Evolutionary conservation across 2,888 invertebrate species (phyloP), one percentile per base, ranked within the genome.

Genomic region (Diplolepis rosae): DNA sequence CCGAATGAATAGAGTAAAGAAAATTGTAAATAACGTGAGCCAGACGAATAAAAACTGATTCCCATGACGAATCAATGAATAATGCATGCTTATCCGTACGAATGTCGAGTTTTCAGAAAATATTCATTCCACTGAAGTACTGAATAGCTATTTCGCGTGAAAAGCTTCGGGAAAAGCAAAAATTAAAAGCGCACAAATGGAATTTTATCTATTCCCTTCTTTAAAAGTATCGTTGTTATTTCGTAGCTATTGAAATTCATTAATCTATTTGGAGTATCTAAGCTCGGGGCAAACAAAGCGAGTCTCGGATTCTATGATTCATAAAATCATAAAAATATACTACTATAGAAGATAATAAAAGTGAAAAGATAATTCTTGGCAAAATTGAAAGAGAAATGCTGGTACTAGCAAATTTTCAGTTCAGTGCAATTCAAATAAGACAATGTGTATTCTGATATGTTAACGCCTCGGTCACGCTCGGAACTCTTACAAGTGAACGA

Each of bases 1-100:
- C n/a, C 6, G 15, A 7, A 15, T 27, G 13, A 32, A 11, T 22
- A 56, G 32, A 32, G 18, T 15, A 9, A 18, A 30, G 18, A 30
- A 56, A 56, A 35, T 56, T 35, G 35, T 56, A 56, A 24, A 56
- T 35, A 39, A 32, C 30, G 22, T 35, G 32, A 56, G 56, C 32
- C 22, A 56, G 39, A 22, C 22, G 24, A 39, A 39, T 35, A 11
- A 56, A 56, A 56, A 56, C 4, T 32, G 39, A 56, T 56, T 39
- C 39, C 35, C 35, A 56, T 56, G 24, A 35, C 35, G 56, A 56
- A 56, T 56, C 56, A 39, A 56, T 56, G 39, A 56, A 56, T 56
- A 56, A 56, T 56, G 56, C n/a, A 56, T 22, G 24, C 32, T 13
- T 4, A 35, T 56, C 22, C 35, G 22, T 13, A 56, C 35, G 56